Percentiles rank a stretch among this genome's conserved stretches.
Evolutionary conservation across 2,888 invertebrate genomes (phyloP).

Genomic region (Choristoneura rosaceana): DNA sequence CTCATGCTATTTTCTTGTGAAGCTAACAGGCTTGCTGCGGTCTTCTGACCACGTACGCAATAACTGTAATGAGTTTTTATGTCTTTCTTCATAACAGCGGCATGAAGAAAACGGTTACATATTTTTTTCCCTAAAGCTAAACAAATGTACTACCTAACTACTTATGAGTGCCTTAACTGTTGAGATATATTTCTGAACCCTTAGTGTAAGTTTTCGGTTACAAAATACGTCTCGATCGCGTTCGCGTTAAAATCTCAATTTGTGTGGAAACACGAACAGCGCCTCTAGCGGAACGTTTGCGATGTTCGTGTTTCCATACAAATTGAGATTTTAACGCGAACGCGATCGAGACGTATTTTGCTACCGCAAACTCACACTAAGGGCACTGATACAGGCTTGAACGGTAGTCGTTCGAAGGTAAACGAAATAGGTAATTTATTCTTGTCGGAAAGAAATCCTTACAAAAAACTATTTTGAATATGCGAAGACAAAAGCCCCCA

Average conservation of each 20-base stretch:
- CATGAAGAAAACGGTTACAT: neutral
- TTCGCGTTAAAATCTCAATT: no score
- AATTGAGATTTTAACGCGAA: no score
- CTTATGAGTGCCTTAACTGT: neutral
- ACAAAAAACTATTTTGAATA: slow-evolving; percentile 32
- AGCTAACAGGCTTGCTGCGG: neutral
- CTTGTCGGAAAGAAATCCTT: slow-evolving; percentile 17
- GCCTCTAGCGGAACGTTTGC: no score
- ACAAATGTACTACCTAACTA: neutral
- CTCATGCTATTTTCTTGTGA: slow-evolving; percentile 26
- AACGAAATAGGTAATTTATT: slow-evolving; percentile 21
- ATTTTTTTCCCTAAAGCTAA: no score
- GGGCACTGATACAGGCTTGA: neutral
- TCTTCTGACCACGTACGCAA: slow-evolving; percentile 32
- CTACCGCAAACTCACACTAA: no score
- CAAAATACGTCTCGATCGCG: no score
- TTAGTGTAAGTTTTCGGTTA: no score
- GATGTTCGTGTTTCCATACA: no score
- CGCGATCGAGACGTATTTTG: no score
- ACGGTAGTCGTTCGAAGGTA: slow-evolving; percentile 10
- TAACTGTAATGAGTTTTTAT: slow-evolving; percentile 30
- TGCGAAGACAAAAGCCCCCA: slow-evolving; percentile 26
- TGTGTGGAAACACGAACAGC: no score
- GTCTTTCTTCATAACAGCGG: slow-evolving; percentile 11
- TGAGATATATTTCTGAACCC: neutral